A percentile compares a stretch with the other conserved stretches of the same genome.
Conservation (phyloP, 1,140 invertebrate species). For the Calosoma granatense region DNA sequence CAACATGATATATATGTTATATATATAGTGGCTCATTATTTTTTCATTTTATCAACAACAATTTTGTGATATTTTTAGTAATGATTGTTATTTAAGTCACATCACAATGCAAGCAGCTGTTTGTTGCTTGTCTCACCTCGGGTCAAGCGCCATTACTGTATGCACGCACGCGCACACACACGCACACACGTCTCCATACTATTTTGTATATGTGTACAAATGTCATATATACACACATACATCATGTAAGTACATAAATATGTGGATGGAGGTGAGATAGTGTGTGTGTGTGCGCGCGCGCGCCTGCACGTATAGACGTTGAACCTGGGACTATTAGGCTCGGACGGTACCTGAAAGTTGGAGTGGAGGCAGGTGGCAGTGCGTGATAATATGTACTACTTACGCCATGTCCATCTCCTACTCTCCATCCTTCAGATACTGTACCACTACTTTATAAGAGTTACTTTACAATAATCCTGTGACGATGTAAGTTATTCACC, state of each 20-base stretch:
- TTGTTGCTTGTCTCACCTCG: constrained; percentile 17
- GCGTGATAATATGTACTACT: too few relatives aligned
- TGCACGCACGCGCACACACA: too few relatives aligned
- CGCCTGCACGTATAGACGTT: too few relatives aligned
- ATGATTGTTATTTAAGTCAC: constrained; percentile 36
- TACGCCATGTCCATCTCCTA: background rate
- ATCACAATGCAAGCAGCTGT: constrained; percentile 30
- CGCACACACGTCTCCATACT: too few relatives aligned
- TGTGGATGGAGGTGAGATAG: too few relatives aligned
- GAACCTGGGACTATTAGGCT: background rate
- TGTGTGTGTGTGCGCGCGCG: too few relatives aligned
- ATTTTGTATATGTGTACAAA: too few relatives aligned
- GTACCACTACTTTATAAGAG: background rate
- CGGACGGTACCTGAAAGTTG: background rate
- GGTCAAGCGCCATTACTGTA: too few relatives aligned
- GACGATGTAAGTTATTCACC: constrained; percentile 28
- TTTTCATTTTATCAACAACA: constrained; percentile 36
- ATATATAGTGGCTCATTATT: constrained; percentile 32
- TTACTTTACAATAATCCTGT: constrained; percentile 30
- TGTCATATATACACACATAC: too few relatives aligned
- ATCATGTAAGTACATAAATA: too few relatives aligned
- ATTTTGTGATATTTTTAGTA: constrained; percentile 38
- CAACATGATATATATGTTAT: constrained; percentile 24
- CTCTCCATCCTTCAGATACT: background rate
- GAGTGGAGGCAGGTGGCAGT: too few relatives aligned